These are phyloP conservation scores for Hippasteria phrygiana DNA, from an alignment of 53 echinoderm and acorn worm species.

Conservation along the genomic window DNA sequence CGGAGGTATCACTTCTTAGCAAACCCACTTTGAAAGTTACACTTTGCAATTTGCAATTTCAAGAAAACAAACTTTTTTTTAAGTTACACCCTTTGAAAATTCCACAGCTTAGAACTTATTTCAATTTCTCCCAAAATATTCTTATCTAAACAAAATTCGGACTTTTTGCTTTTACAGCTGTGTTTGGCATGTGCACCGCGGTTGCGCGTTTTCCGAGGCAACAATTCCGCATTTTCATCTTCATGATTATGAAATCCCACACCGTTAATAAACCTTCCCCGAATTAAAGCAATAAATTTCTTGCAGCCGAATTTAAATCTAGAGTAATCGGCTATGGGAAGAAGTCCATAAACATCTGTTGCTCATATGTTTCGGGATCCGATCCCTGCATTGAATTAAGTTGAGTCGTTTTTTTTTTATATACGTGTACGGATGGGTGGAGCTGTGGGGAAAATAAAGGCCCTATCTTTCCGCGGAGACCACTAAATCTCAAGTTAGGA, in stretches of 20 bases:
- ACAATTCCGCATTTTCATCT: background rate
- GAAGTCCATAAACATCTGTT: conserved; percentile 5
- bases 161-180: no score
- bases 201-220: no score
- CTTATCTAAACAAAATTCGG: no score
- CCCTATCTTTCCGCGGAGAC: conserved; percentile 12
- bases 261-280: background rate
- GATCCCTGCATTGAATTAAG: background rate
- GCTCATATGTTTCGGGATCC: conserved; percentile 12
- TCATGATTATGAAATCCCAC: background rate
- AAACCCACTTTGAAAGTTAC: no score
- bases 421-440: background rate
- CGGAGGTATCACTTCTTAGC: no score
- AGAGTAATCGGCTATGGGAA: background rate
- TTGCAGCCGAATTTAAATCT: background rate
- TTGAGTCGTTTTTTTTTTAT: background rate
- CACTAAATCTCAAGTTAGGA: conserved; percentile 30
- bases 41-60: no score
- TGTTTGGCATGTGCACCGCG: no score
- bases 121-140: no score
- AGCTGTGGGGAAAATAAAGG: background rate
- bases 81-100: no score
- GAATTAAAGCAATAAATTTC: background rate
- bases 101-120: no score
- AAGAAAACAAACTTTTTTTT: no score